Evolutionary conservation across 2,888 invertebrate genomes (phyloP).

Genomic region (Mayetiola destructor): DNA sequence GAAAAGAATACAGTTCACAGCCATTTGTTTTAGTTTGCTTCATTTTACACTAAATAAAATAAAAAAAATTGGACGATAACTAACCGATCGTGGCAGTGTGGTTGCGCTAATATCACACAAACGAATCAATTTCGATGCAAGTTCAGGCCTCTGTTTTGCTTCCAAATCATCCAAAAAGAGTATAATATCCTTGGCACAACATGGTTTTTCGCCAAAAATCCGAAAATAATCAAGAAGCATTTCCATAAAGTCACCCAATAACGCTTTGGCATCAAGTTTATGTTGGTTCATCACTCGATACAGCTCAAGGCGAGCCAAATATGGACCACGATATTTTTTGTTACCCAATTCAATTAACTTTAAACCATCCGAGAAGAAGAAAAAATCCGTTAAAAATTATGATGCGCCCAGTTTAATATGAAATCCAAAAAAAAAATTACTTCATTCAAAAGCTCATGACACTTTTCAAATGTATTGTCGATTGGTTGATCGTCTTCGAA

Average conservation of each 20-base stretch:
- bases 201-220: constrained; percentile 70
- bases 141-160: constrained; percentile 40
- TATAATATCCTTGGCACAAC: constrained; percentile 71
- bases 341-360: constrained; percentile 40
- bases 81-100: constrained; percentile 47
- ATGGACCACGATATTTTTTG: constrained; percentile 57
- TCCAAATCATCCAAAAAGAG: constrained; percentile 53
- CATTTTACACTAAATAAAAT: too few species aligned
- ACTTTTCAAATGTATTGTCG: constrained; percentile 23
- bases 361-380: too few species aligned
- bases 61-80: constrained; percentile 22
- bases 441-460: constrained; percentile 30
- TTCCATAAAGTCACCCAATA: constrained; percentile 50
- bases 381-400: constrained; percentile 30
- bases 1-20: not conserved
- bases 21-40: too few species aligned
- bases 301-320: constrained; percentile 67
- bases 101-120: constrained; percentile 50
- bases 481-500: constrained; percentile 24
- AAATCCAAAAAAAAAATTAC: constrained; percentile 20
- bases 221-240: constrained; percentile 64
- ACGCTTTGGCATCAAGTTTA: constrained; percentile 38
- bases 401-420: constrained; percentile 24
- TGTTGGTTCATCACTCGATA: constrained; percentile 45
- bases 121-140: constrained; percentile 44